A percentile compares a stretch with the other conserved stretches of the same genome.
These are phyloP conservation scores for Phataginus tricuspis DNA, from an alignment of 2,797 vertebrate genomes.

Conservation along the genomic window DNA sequence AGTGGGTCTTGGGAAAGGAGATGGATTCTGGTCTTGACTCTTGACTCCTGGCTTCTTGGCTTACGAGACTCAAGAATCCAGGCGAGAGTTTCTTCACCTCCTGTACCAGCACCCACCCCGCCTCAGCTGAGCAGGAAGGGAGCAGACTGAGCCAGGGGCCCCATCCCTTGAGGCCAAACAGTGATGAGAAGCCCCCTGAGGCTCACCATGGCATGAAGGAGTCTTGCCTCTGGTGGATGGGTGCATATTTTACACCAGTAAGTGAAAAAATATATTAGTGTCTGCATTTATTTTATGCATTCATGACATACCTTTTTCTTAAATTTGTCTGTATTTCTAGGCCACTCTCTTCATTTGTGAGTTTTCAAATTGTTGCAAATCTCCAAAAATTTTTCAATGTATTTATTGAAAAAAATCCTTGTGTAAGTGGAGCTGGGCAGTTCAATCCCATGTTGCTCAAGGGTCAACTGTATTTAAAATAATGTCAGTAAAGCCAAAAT, in stretches of 20 bases:
- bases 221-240: neutral
- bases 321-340: no score
- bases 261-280: no score
- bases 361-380: no score
- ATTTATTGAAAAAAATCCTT: no score
- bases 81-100: neutral
- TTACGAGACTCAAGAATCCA: neutral
- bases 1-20: neutral
- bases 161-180: neutral
- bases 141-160: neutral
- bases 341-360: no score
- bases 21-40: neutral
- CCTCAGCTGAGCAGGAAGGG: neutral
- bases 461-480: constrained; percentile 6
- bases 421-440: no score
- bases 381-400: no score
- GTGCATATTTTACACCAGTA: neutral
- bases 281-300: no score
- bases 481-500: constrained; percentile 13
- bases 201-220: no score
- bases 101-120: neutral
- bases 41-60: neutral
- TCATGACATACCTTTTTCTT: no score
- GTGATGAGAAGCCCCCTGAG: neutral
- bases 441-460: no score